Percentiles rank a stretch among this genome's conserved stretches.
Conservation (phyloP, 2,888 invertebrate genomes). For the Operophtera brumata region DNA sequence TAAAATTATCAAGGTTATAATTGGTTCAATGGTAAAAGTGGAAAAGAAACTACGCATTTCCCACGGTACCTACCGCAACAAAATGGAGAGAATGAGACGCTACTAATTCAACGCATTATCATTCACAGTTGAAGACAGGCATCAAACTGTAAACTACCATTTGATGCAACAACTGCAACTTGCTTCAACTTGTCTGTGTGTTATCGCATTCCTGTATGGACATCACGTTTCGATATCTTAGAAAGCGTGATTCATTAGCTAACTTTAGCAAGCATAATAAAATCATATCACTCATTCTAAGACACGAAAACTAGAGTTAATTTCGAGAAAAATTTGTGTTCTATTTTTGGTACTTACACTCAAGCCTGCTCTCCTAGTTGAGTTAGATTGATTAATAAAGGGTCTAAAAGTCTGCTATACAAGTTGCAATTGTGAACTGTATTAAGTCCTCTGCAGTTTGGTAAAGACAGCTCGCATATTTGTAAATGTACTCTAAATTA, state of each 20-base stretch:
- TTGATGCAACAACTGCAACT: neutral
- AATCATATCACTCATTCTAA: neutral
- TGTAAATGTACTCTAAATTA: too few species aligned
- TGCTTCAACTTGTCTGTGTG: neutral
- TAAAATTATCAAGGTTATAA: slow-evolving; percentile 15
- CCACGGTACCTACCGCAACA: slow-evolving; percentile 61
- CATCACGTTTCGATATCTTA: neutral
- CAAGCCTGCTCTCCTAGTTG: too few species aligned
- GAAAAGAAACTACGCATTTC: slow-evolving; percentile 56
- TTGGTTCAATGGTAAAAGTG: slow-evolving; percentile 52
- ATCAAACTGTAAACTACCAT: neutral
- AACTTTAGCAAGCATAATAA: neutral
- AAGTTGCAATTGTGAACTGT: too few species aligned
- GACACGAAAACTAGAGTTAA: too few species aligned
- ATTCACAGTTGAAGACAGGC: slow-evolving; percentile 13
- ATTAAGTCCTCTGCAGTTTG: too few species aligned
- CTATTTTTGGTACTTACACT: too few species aligned
- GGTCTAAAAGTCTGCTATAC: too few species aligned
- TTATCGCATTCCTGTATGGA: neutral
- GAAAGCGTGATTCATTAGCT: neutral
- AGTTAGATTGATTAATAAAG: too few species aligned
- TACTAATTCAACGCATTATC: slow-evolving; percentile 22
- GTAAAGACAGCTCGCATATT: too few species aligned
- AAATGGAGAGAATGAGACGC: slow-evolving; percentile 41
- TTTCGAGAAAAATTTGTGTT: too few species aligned